These are phyloP conservation scores for Platysteira castanea DNA, from an alignment of 2,113 vertebrate genomes.

Conservation along the genomic window DNA sequence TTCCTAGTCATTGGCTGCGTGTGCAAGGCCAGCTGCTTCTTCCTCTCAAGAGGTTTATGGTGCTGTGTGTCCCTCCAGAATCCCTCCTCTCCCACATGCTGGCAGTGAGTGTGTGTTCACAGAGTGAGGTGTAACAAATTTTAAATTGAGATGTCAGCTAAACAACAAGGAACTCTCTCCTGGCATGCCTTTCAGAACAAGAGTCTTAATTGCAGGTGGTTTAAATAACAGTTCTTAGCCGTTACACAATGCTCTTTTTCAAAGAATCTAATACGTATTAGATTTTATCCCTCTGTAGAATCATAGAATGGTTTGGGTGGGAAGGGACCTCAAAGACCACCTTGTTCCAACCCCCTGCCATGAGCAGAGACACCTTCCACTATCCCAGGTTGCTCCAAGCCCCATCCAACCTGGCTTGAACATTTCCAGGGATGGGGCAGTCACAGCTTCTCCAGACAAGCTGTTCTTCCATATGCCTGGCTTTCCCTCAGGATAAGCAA, in stretches of 20 bases:
- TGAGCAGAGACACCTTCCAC: neutral
- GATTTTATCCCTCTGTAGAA: neutral
- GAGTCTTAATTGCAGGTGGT: neutral
- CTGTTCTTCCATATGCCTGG: neutral
- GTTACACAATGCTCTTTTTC: neutral
- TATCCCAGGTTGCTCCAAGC: neutral
- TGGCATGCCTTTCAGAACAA: neutral
- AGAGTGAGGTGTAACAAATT: neutral
- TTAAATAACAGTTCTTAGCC: neutral
- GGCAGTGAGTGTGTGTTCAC: neutral
- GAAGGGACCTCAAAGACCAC: neutral
- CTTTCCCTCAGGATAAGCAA: neutral
- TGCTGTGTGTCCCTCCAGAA: neutral
- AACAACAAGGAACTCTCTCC: neutral
- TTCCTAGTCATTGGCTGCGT: neutral
- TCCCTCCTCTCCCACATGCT: neutral
- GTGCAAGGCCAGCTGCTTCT: neutral
- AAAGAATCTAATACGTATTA: neutral
- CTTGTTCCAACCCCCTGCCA: neutral
- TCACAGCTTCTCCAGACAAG: neutral
- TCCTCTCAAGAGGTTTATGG: neutral
- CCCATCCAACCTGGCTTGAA: rapidly evolving
- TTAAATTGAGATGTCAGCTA: neutral
- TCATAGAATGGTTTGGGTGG: neutral
- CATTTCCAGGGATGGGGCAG: neutral